These are phyloP conservation scores for Leptinotarsa peninsularis DNA, from an alignment of 2,888 invertebrate genomes.

Conservation along the genomic window DNA sequence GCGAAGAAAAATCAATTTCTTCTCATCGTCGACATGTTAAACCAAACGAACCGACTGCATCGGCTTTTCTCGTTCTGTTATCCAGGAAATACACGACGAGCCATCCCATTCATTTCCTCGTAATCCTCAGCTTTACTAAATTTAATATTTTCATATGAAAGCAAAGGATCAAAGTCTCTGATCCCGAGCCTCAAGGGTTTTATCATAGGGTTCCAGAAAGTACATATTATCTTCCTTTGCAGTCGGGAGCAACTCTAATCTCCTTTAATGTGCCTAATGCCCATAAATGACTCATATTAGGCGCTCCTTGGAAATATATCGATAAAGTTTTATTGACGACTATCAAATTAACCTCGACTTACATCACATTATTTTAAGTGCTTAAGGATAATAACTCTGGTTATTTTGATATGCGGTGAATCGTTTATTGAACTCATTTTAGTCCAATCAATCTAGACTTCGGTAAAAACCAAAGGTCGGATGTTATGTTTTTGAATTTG, in stretches of 20 bases:
- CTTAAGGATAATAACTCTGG: constrained; percentile 12
- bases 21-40: neutral
- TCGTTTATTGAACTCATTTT: neutral
- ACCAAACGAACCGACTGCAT: neutral
- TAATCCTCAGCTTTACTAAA: constrained; percentile 32
- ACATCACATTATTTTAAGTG: neutral
- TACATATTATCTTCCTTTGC: constrained; percentile 38
- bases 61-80: constrained; percentile 25
- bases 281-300: constrained; percentile 43
- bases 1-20: too few relatives aligned
- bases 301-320: constrained; percentile 37
- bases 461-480: too few relatives aligned
- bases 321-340: constrained; percentile 43
- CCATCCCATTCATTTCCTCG: constrained; percentile 36
- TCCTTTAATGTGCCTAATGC: constrained; percentile 42
- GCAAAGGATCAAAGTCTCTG: constrained; percentile 37
- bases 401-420: neutral
- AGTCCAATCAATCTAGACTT: too few relatives aligned
- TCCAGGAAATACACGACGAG: constrained; percentile 38
- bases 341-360: constrained; percentile 18
- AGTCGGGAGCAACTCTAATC: constrained; percentile 40
- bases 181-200: constrained; percentile 36
- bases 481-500: too few relatives aligned
- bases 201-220: constrained; percentile 31
- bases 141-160: constrained; percentile 41